Percentiles rank a stretch among this genome's conserved stretches.
These are phyloP conservation scores for Rhineura floridana DNA, from an alignment of 2,113 vertebrate genomes.

Conservation along the genomic window DNA sequence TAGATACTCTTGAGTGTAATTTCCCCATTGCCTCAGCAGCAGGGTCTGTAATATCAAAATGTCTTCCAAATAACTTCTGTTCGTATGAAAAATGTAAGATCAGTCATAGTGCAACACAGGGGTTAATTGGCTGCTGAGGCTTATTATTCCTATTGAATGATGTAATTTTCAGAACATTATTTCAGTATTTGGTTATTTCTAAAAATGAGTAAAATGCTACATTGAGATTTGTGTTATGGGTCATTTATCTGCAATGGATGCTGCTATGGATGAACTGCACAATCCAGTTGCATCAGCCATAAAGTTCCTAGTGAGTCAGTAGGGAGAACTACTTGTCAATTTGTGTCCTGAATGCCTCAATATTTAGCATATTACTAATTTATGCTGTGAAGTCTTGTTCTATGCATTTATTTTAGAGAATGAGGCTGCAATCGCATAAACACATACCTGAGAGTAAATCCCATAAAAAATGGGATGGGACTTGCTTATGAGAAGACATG, in stretches of 20 bases:
- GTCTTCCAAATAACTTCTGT: background rate
- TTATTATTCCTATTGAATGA: background rate
- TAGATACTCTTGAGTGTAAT: constrained; percentile 33
- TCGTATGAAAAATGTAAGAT: background rate
- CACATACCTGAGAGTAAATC: too few relatives aligned
- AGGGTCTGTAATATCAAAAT: background rate
- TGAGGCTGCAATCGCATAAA: too few relatives aligned
- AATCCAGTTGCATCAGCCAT: background rate
- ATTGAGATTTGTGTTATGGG: background rate
- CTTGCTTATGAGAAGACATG: too few relatives aligned
- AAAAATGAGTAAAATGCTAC: constrained; percentile 15
- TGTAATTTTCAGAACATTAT: constrained; percentile 11
- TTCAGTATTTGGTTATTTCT: background rate
- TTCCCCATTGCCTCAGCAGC: constrained; percentile 37
- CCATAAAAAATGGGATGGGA: too few relatives aligned
- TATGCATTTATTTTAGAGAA: background rate
- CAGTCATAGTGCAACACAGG: background rate
- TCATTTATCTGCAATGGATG: background rate
- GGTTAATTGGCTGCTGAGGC: constrained; percentile 26
- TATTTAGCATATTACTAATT: background rate
- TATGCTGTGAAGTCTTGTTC: background rate
- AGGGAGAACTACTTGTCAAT: background rate
- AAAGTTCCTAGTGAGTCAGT: background rate
- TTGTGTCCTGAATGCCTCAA: background rate
- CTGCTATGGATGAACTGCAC: background rate